Base-by-base conservation (phyloP, 2,888 invertebrate species). In the Neoascia interrupta region DNA sequence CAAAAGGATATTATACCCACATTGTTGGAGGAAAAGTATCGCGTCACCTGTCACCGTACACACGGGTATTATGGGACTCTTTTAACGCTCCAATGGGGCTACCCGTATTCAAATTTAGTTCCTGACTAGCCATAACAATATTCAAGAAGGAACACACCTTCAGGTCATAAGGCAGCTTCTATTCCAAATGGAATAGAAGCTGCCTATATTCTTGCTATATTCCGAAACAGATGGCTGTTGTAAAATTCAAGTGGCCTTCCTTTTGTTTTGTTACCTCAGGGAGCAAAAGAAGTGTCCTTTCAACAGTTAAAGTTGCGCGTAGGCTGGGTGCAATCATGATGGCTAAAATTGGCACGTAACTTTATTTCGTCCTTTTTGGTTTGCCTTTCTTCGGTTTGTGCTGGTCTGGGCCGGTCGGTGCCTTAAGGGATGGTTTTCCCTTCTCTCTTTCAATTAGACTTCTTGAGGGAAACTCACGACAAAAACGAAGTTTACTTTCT, bases 371-470 rank as follows among this genome's bases (percentile, higher is more conserved):
- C 61, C 76, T 54, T 72, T 76, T n/a, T 64, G 58, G 47, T 61
- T 39, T 8, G 31, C 31, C 37, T 41, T 41, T 54, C 39, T 34
- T 45, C 28, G 11, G 31, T 3, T 6, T 3, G 8, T 31, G 10
- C 10, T 31, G 8, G 5, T 31, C 26, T 15, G 36, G 36, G 63
- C 54, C 56, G 39, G 45, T 37, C 34, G 53, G 66, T 43, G 28
- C 26, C 53, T 8, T 31, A 73, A 54, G 72, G 76, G 73, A 60
- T 60, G 66, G 18, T 39, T 73, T 60, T 79, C 43, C 61, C 73
- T 61, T 61, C 68, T 68, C 73, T 31, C 73, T 68, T 79, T 79
- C 79, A 79, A 79, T 79, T 79, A 79, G 73, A 73, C 61, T 68
- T 49, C 56, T 56, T 51, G 26, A 26, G 18, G 21, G 23, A 19